Base-by-base conservation (phyloP, 2,113 vertebrate species). In the Mionectes macconnelli region DNA sequence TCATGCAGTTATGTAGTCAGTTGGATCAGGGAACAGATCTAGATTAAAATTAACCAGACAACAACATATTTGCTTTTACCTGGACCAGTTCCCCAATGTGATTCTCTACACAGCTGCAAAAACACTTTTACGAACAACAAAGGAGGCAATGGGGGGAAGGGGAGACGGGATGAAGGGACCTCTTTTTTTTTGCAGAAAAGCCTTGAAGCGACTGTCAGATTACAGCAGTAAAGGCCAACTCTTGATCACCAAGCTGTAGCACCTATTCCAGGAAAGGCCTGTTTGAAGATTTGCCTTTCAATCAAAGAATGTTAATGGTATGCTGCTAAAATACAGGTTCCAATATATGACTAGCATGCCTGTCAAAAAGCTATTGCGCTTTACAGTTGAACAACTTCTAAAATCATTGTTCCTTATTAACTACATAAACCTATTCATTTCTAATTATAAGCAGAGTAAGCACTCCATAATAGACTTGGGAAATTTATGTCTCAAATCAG, bases 1-100 rank as follows among this genome's bases (percentile, higher is more conserved):
- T 44, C 27, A 17, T 20, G 45, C 79, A 93, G 67, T 76, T 92
- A 83, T 21, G 82, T 12, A 93, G 79, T 45, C 63, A 62, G 59
- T 6, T 93, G 68, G 80, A 94, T 93, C 78, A 91, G 74, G 76
- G 87, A 89, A 82, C n/a, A 88, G 40, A 93, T 92, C 79, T 88
- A 93, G 75, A 95, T 92, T 77, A 93, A 90, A 92, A 92, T 81
- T 86, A 85, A 90, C 59, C 67, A 86, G 85, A 92, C 85, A 95
- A 91, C 85, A 90, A 92, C 1, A 5, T 73, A 83, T 45, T 93
- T 88, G 72, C 85, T 88, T 83, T 77, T 88, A 88, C 33, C 85
- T 93, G 63, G 39, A 97, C 66, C 63, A 53, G 63, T 39, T 94
- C 66, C 81, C 87, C 69, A 52, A 21, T 79, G 85, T 93, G 74